Conservation (phyloP, 2,797 vertebrate species). For the Dryobates pubescens region DNA sequence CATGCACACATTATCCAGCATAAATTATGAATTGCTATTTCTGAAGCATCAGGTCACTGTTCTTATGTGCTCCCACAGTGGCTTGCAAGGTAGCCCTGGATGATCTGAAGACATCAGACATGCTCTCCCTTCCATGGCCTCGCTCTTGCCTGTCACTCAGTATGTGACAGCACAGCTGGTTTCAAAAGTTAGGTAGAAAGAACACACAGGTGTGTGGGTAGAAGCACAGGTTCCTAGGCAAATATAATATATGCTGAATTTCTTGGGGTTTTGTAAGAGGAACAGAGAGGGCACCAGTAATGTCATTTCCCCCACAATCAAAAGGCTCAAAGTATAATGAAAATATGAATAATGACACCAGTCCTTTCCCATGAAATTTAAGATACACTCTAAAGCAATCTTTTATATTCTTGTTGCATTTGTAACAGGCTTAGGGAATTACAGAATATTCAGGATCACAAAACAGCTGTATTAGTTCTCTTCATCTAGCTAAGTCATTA, state of each 20-base stretch:
- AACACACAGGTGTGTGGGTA: rapidly evolving
- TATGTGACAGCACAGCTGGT: neutral
- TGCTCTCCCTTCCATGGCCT: neutral
- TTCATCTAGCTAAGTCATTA: neutral
- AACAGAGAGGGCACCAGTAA: neutral
- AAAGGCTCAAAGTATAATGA: neutral
- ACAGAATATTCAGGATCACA: neutral
- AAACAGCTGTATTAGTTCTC: neutral
- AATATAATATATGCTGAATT: neutral
- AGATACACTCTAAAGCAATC: neutral
- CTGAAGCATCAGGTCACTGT: neutral
- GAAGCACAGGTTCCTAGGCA: neutral
- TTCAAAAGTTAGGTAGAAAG: neutral
- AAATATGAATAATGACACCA: neutral
- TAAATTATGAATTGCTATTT: neutral
- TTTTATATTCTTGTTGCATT: neutral
- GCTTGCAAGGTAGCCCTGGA: neutral
- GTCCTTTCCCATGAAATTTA: neutral
- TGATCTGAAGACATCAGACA: neutral
- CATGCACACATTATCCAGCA: neutral
- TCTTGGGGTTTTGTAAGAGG: neutral
- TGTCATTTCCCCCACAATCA: neutral
- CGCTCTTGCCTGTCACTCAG: neutral
- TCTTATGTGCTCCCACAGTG: neutral
- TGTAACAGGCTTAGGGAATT: neutral